Conservation (phyloP, 64 coral and sea anemone genomes). For the Cladopsammia gracilis region DNA sequence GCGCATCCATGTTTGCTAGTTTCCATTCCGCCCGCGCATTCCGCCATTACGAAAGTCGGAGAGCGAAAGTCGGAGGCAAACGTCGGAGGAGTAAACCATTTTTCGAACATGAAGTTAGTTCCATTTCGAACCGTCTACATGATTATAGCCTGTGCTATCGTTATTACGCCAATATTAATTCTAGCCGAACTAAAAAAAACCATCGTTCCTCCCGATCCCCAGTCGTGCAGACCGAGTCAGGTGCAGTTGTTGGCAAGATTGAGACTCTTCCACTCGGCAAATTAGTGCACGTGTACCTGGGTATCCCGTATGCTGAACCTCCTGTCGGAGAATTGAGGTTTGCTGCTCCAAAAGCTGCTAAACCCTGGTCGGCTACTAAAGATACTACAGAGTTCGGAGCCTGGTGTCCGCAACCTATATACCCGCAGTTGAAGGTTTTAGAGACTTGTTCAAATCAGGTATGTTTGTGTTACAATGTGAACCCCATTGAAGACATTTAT, state of each 20-base stretch:
- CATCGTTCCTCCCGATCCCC: not conserved
- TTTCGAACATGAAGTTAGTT: not conserved
- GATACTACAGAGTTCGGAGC: slow-evolving; percentile 4
- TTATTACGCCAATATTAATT: not conserved
- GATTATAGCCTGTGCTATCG: not conserved
- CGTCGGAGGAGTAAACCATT: no score
- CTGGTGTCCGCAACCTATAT: not conserved
- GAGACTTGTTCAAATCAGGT: no score
- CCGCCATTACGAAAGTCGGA: no score
- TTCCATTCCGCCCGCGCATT: no score
- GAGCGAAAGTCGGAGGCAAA: no score
- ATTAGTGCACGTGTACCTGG: slow-evolving; percentile 25
- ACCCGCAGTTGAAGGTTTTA: no score
- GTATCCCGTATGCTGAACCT: slow-evolving; percentile 70
- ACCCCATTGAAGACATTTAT: no score
- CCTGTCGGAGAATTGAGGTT: slow-evolving; percentile 49
- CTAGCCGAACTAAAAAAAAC: not conserved
- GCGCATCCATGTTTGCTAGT: no score
- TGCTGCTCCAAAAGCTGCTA: slow-evolving; percentile 13
- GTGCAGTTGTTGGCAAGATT: slow-evolving; percentile 14
- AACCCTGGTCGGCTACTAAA: slow-evolving; percentile 22
- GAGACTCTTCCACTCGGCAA: slow-evolving; percentile 7
- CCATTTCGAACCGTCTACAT: not conserved
- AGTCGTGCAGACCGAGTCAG: slow-evolving; percentile 21
- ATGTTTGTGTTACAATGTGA: no score